phyloP scores from a whole-genome alignment of 1,140 invertebrate genomes.

The Drosophila sechellia region DNA sequence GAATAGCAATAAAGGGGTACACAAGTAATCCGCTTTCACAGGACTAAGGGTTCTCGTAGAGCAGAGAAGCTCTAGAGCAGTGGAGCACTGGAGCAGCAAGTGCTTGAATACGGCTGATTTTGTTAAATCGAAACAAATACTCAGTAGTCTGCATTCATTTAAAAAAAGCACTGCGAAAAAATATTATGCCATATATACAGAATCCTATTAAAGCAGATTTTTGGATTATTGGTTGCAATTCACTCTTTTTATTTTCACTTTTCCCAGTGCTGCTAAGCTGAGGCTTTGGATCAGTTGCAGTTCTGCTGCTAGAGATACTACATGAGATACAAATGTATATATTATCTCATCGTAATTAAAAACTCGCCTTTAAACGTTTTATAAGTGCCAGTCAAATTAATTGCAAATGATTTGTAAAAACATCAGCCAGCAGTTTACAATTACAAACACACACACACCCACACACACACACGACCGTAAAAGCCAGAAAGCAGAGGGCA shows the following conservation, averaged over 20 bases:
- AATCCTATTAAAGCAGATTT: background rate
- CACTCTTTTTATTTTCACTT: background rate
- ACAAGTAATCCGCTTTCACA: constrained; percentile 58
- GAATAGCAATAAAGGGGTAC: constrained; percentile 45
- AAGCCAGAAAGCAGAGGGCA: constrained; percentile 5
- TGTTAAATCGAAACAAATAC: constrained; percentile 70
- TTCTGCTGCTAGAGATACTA: constrained; percentile 6
- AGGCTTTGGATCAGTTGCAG: constrained; percentile 46
- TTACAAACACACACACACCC: constrained; percentile 21
- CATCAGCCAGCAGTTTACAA: constrained; percentile 50
- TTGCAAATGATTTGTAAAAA: constrained; percentile 78
- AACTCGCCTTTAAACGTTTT: constrained; percentile 71
- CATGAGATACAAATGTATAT: constrained; percentile 13
- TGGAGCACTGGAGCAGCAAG: constrained; percentile 43
- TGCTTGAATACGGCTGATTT: constrained; percentile 70
- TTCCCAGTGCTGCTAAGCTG: constrained; percentile 19
- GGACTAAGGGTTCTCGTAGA: background rate
- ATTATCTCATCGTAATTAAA: constrained; percentile 60
- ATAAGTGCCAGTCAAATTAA: constrained; percentile 70
- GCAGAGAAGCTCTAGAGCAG: constrained; percentile 12
- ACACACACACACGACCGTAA: background rate
- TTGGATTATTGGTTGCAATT: too few relatives aligned
- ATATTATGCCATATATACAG: background rate
- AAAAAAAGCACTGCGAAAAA: constrained; percentile 4
- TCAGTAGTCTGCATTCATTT: background rate